phyloP scores from a whole-genome alignment of 2,888 invertebrate species.

The Drosophila tanythrix region DNA sequence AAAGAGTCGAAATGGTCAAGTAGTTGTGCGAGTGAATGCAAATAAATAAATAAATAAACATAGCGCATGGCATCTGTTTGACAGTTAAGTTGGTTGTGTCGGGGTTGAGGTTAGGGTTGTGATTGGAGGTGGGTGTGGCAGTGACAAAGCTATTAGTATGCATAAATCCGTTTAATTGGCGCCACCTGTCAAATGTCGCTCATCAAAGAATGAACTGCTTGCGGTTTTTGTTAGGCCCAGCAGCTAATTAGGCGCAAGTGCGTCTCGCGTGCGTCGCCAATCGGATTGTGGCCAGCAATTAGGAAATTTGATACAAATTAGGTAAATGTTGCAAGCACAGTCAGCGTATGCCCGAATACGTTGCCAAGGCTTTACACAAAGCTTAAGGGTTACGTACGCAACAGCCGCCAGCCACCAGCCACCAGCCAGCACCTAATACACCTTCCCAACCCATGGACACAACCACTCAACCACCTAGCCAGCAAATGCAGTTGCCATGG shows the following conservation, averaged over 20 bases:
- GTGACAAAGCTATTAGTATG: conserved; percentile 30
- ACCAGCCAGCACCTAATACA: conserved; percentile 17
- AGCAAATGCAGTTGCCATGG: conserved; percentile 51
- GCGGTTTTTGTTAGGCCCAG: conserved; percentile 23
- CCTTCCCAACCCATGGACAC: neutral
- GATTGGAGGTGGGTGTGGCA: neutral
- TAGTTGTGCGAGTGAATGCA: conserved; percentile 17
- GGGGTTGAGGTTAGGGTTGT: neutral
- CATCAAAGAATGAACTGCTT: conserved; percentile 69
- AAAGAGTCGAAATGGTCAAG: conserved; percentile 61
- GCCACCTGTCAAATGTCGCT: conserved; percentile 32
- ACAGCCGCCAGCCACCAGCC: conserved; percentile 9
- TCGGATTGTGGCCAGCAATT: conserved; percentile 61
- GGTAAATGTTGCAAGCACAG: conserved; percentile 44
- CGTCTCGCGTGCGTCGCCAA: conserved; percentile 50
- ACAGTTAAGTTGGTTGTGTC: neutral
- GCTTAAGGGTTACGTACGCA: conserved; percentile 47
- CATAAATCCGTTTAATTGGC: conserved; percentile 66
- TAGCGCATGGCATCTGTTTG: conserved; percentile 4
- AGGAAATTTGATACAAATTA: conserved; percentile 67
- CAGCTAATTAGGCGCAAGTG: conserved; percentile 70
- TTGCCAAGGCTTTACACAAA: conserved; percentile 40
- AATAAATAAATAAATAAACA: conserved; percentile 32
- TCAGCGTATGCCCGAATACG: conserved; percentile 9
- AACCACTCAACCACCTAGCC: conserved; percentile 10